Evolutionary conservation across 2,888 invertebrate genomes (phyloP).

Genomic region (Pseudanteris insignis): DNA sequence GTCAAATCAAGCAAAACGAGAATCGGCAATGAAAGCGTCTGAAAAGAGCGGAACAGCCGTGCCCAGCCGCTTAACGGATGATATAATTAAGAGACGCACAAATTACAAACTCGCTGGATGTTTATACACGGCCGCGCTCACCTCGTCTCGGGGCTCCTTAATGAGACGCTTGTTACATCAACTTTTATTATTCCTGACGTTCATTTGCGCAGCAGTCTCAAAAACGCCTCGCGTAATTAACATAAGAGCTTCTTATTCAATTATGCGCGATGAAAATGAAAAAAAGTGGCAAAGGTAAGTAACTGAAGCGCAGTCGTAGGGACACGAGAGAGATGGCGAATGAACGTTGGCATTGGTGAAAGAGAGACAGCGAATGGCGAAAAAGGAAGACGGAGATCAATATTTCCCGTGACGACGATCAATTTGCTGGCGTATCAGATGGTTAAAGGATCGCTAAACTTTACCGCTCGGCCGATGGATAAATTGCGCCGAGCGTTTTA

Average conservation of each 20-base stretch:
- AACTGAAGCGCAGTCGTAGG: too few relatives aligned
- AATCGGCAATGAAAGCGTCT: constrained; percentile 40
- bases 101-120: constrained; percentile 66
- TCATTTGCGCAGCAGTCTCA: constrained; percentile 38
- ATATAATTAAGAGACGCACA: constrained; percentile 67
- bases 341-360: background rate
- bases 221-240: constrained; percentile 37
- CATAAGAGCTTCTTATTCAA: constrained; percentile 30
- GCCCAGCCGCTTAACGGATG: constrained; percentile 65
- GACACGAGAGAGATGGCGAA: too few relatives aligned
- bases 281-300: background rate
- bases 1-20: too few relatives aligned
- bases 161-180: constrained; percentile 61
- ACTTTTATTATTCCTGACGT: constrained; percentile 37
- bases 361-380: too few relatives aligned
- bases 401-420: constrained; percentile 32
- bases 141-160: too few relatives aligned
- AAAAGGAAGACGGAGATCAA: background rate
- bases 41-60: constrained; percentile 40
- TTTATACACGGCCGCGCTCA: constrained; percentile 64
- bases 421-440: constrained; percentile 39
- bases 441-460: constrained; percentile 33
- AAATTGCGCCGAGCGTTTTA: constrained; percentile 16
- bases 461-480: constrained; percentile 20
- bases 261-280: constrained; percentile 18